These are phyloP conservation scores for Florisuga fusca DNA, from an alignment of 2,797 vertebrate species.

Conservation along the genomic window DNA sequence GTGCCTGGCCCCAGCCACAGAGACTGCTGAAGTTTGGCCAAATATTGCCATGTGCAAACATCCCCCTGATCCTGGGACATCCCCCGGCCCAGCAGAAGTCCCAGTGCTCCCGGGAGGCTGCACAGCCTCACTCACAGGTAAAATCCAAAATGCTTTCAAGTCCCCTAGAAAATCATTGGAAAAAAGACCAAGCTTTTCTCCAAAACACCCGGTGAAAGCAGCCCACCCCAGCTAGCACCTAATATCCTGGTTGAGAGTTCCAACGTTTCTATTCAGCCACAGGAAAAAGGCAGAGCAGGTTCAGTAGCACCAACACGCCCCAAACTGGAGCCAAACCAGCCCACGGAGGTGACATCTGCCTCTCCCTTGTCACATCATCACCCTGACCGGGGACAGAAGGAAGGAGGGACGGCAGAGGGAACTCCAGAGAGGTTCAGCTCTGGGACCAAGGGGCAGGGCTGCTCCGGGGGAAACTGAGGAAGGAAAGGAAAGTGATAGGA, in stretches of 20 bases:
- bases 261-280: neutral
- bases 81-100: neutral
- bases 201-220: neutral
- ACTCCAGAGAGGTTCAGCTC: neutral
- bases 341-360: neutral
- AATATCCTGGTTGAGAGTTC: neutral
- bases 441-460: neutral
- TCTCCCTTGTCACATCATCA: neutral
- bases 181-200: neutral
- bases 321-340: neutral
- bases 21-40: neutral
- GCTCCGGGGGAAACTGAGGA: neutral
- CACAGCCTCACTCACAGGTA: neutral
- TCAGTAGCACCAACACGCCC: neutral
- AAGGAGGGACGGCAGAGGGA: too few species aligned
- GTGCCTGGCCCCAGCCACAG: neutral
- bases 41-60: fast-evolving
- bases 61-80: neutral
- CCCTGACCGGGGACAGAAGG: fast-evolving
- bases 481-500: fast-evolving
- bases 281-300: fast-evolving
- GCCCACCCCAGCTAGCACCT: neutral
- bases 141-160: neutral
- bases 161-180: neutral
- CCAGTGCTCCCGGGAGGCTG: neutral